Conservation (phyloP, 2,113 vertebrate species). For the Passerina amoena region DNA sequence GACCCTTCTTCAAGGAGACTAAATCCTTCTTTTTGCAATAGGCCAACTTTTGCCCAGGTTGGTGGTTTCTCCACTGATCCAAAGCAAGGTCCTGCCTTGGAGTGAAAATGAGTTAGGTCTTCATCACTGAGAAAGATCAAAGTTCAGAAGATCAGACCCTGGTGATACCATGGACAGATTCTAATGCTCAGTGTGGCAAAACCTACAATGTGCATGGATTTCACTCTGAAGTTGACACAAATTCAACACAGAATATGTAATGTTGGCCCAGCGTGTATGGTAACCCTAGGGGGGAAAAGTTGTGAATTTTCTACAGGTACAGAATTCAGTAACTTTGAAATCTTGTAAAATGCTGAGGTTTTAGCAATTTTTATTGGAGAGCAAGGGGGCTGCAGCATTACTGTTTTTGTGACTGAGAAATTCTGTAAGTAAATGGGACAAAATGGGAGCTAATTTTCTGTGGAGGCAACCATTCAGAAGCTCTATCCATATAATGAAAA, state of each 20-base stretch:
- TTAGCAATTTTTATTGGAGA: not conserved
- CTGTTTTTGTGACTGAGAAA: not conserved
- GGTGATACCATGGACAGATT: not conserved
- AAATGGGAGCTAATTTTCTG: not conserved
- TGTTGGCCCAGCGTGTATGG: not conserved
- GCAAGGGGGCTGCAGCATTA: not conserved
- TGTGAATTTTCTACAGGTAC: not conserved
- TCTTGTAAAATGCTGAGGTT: not conserved
- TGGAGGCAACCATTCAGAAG: not conserved
- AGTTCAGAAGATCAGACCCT: not conserved
- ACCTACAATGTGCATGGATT: not conserved
- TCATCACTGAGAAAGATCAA: not conserved
- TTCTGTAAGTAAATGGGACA: not conserved
- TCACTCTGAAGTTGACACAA: not conserved
- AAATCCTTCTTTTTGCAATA: not conserved
- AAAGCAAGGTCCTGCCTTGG: not conserved
- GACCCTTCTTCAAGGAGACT: not conserved
- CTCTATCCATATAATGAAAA: not conserved
- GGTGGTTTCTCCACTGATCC: not conserved
- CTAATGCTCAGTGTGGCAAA: not conserved
- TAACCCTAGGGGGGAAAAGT: fast-evolving
- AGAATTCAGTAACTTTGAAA: not conserved
- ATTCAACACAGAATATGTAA: not conserved
- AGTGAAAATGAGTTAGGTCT: not conserved
- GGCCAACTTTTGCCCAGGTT: not conserved